Evolutionary conservation across 2,113 vertebrate species (phyloP).

Genomic region (Trochalopteron elliotii): DNA sequence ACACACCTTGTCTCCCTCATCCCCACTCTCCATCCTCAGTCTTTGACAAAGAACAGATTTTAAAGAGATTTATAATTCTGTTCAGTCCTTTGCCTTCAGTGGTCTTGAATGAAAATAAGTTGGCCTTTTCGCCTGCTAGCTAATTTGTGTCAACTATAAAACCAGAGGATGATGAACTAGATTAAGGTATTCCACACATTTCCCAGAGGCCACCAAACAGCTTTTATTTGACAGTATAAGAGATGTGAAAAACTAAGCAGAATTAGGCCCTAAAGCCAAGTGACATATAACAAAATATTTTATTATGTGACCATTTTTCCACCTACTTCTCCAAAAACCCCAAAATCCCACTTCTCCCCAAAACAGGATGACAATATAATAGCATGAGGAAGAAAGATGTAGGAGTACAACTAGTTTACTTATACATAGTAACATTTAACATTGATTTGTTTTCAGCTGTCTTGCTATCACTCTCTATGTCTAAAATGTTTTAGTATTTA

Average conservation of each 20-base stretch:
- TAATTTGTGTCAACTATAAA: neutral
- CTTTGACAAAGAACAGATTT: neutral
- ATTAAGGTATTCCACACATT: neutral
- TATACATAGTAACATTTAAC: neutral
- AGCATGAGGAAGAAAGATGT: neutral
- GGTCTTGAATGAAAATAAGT: neutral
- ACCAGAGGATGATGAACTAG: neutral
- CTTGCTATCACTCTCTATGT: neutral
- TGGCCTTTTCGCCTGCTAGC: neutral
- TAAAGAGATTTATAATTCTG: neutral
- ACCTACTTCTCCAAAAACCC: neutral
- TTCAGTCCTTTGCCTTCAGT: neutral
- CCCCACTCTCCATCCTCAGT: rapidly evolving
- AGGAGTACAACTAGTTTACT: neutral
- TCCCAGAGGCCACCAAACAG: neutral
- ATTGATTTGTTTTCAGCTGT: neutral
- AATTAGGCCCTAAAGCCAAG: neutral
- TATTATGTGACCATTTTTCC: neutral
- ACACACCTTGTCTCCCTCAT: neutral
- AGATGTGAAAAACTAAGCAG: neutral
- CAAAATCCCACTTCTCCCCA: rapidly evolving
- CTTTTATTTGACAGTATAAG: neutral
- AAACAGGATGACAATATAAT: neutral
- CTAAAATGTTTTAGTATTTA: neutral
- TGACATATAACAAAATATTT: neutral